phyloP scores from a whole-genome alignment of 1,140 invertebrate species.

The Proales similis region DNA sequence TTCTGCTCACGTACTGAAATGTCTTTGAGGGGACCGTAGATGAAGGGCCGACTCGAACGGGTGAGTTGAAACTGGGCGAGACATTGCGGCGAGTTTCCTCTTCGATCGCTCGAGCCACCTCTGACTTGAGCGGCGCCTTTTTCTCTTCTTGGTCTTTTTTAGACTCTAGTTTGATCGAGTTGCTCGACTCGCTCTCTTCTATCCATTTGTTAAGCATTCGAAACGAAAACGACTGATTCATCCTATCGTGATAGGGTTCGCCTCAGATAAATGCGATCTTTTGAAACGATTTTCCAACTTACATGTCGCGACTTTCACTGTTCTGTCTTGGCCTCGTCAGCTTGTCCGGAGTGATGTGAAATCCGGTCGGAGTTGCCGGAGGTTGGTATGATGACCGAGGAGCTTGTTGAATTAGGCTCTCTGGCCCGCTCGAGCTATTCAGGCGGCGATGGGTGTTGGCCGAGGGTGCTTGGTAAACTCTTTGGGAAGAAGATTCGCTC shows the following conservation, averaged over 20 bases:
- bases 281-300: constrained; percentile 2
- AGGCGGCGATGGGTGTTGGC: too few species aligned
- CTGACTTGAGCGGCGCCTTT: background rate
- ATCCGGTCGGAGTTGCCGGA: background rate
- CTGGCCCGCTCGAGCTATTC: too few species aligned
- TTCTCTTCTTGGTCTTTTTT: constrained; percentile 37
- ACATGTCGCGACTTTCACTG: constrained; percentile 29
- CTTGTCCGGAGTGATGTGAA: constrained; percentile 1
- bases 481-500: too few species aligned
- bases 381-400: constrained; percentile 1
- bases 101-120: constrained; percentile 29
- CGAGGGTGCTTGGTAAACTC: constrained; percentile 4
- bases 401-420: constrained; percentile 17
- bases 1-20: constrained; percentile 25
- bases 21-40: constrained; percentile 10
- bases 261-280: background rate
- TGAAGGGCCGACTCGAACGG: background rate
- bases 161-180: constrained; percentile 9
- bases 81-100: background rate
- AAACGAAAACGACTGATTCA: constrained; percentile 38
- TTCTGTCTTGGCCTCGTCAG: constrained; percentile 1
- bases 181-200: constrained; percentile 29
- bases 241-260: background rate
- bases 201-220: constrained; percentile 37
- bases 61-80: constrained; percentile 13